Conservation (phyloP, 1,140 invertebrate species). For the Archegozetes longisetosus region DNA sequence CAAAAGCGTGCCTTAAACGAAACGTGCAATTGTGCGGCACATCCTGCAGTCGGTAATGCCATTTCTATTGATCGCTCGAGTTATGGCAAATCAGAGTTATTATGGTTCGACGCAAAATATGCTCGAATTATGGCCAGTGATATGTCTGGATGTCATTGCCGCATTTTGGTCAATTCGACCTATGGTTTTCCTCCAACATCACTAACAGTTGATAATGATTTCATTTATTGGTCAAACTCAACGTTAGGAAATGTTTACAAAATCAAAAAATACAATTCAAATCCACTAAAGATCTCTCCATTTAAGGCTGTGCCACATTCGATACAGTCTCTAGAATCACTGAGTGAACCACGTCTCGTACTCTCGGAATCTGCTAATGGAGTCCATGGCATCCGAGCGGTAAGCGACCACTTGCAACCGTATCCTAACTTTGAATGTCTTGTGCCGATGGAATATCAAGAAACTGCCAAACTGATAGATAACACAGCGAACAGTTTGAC, state of each 20-base stretch:
- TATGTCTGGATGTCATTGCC: constrained; percentile 47
- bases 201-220: constrained; percentile 29
- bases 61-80: constrained; percentile 48
- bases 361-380: neutral
- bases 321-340: neutral
- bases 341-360: neutral
- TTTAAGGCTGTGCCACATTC: neutral
- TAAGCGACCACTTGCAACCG: constrained; percentile 45
- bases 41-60: constrained; percentile 38
- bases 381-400: neutral
- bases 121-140: constrained; percentile 45
- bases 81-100: constrained; percentile 37
- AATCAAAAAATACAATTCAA: constrained; percentile 36
- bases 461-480: constrained; percentile 28
- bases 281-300: neutral
- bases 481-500: constrained; percentile 44
- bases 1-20: neutral
- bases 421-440: constrained; percentile 52
- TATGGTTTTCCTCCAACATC: constrained; percentile 30
- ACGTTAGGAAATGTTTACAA: constrained; percentile 43
- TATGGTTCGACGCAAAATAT: constrained; percentile 43
- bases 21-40: constrained; percentile 26
- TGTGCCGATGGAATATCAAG: constrained; percentile 37
- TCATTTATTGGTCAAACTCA: constrained; percentile 35
- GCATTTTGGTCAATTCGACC: constrained; percentile 35